Evolutionary conservation across 2,113 vertebrate species (phyloP).

Genomic region (Elgaria multicarinata): DNA sequence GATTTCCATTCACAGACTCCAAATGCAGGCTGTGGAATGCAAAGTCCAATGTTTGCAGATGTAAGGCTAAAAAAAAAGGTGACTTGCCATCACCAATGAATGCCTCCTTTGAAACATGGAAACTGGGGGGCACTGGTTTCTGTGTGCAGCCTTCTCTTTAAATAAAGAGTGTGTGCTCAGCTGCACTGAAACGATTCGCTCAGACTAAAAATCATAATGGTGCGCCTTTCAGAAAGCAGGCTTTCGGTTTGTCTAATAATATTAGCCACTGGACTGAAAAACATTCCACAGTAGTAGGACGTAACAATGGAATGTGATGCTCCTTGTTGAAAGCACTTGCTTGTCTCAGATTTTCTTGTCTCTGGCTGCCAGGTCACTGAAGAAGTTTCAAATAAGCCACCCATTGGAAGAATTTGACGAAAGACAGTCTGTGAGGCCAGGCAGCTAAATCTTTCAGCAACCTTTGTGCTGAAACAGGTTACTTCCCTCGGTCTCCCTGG

Average conservation of each 20-base stretch:
- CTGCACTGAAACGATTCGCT: slow-evolving; percentile 67
- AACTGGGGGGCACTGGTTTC: slow-evolving; percentile 41
- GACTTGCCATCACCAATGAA: slow-evolving; percentile 60
- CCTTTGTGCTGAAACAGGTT: neutral
- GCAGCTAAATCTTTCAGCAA: neutral
- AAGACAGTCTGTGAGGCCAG: neutral
- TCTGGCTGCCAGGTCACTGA: slow-evolving; percentile 31
- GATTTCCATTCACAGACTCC: slow-evolving; percentile 38
- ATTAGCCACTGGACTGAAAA: slow-evolving; percentile 68
- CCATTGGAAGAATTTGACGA: slow-evolving; percentile 41
- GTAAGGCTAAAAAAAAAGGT: slow-evolving; percentile 54
- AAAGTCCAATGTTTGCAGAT: slow-evolving; percentile 55
- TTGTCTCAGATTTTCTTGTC: slow-evolving; percentile 59
- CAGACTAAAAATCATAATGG: slow-evolving; percentile 67
- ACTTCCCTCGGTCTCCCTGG: too few species aligned
- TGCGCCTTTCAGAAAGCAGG: slow-evolving; percentile 64
- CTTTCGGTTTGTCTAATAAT: slow-evolving; percentile 62
- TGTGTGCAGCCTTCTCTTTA: slow-evolving; percentile 60
- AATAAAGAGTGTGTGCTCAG: slow-evolving; percentile 69
- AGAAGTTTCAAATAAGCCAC: slow-evolving; percentile 37
- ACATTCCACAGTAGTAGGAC: slow-evolving; percentile 63
- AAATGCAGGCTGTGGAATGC: neutral
- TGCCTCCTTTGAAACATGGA: slow-evolving; percentile 64
- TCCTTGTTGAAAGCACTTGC: slow-evolving; percentile 58
- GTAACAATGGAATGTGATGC: slow-evolving; percentile 48